Conservation (phyloP, 2,113 vertebrate genomes). For the Cyanistes caeruleus region DNA sequence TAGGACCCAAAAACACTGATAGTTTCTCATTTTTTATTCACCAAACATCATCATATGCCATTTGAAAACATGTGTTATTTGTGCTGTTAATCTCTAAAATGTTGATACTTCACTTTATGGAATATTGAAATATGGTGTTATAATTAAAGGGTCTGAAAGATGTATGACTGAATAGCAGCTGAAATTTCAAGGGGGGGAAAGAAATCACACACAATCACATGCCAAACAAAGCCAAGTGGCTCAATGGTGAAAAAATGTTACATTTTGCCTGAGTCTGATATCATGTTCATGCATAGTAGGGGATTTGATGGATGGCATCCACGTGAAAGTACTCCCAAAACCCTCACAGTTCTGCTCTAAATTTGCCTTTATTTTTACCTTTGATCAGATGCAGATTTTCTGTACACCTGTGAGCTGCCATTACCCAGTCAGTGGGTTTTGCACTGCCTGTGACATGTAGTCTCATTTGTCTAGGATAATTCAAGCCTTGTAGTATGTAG, state of each 20-base stretch:
- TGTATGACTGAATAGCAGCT: not conserved
- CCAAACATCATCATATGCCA: not conserved
- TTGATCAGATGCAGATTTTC: constrained; percentile 22
- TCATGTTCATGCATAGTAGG: not conserved
- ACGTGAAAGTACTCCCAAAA: not conserved
- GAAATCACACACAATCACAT: not conserved
- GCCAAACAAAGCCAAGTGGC: not conserved
- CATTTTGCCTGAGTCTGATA: not conserved
- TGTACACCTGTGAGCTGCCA: not conserved
- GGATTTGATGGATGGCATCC: constrained; percentile 39
- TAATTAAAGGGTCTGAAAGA: not conserved
- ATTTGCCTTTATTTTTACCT: constrained; percentile 48
- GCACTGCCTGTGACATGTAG: not conserved
- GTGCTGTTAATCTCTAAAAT: not conserved
- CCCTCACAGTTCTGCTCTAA: constrained; percentile 14
- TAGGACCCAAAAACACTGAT: not conserved
- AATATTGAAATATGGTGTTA: not conserved
- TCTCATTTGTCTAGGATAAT: not conserved
- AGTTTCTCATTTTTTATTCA: not conserved
- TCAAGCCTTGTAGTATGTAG: not conserved
- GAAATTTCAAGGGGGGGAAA: not conserved
- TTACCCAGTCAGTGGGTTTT: not conserved
- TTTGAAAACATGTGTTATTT: not conserved
- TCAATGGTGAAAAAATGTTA: constrained; percentile 44
- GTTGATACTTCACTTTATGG: not conserved